phyloP scores from a whole-genome alignment of 2,797 vertebrate genomes.

The Eulemur rubriventer region DNA sequence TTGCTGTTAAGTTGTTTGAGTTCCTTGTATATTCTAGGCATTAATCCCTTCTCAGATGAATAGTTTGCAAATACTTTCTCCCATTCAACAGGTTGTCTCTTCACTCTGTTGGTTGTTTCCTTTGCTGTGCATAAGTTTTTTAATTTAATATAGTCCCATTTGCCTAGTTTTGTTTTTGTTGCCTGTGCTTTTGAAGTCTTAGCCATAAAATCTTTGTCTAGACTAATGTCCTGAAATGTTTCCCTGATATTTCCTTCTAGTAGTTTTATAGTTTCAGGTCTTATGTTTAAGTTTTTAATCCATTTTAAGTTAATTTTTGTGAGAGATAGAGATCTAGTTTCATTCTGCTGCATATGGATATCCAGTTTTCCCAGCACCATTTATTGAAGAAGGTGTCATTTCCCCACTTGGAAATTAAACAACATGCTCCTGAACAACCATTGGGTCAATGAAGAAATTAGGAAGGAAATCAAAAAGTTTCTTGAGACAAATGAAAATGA shows the following conservation, averaged over 20 bases:
- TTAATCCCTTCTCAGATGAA: not conserved
- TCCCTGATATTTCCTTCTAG: not conserved
- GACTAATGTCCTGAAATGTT: not conserved
- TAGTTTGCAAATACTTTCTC: not conserved
- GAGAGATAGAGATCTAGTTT: too few species aligned
- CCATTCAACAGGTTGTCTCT: not conserved
- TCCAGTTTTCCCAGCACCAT: too few species aligned
- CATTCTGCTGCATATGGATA: too few species aligned
- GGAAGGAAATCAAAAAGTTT: too few species aligned
- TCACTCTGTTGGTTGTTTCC: not conserved
- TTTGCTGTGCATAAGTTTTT: not conserved
- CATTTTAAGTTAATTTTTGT: not conserved
- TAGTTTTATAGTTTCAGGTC: not conserved
- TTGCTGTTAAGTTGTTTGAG: not conserved
- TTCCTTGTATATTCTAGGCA: not conserved
- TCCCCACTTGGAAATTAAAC: too few species aligned
- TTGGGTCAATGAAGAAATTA: too few species aligned
- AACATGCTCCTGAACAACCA: too few species aligned
- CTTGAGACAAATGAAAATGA: too few species aligned
- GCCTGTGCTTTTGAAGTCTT: not conserved
- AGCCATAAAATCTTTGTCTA: not conserved
- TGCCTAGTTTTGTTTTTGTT: not conserved
- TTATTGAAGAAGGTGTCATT: too few species aligned
- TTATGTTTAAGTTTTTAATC: not conserved
- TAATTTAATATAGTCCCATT: not conserved